Evolutionary conservation across 2,888 invertebrate species (phyloP), one percentile per base, ranked within the genome.

Genomic region (Parnassius glacialis): DNA sequence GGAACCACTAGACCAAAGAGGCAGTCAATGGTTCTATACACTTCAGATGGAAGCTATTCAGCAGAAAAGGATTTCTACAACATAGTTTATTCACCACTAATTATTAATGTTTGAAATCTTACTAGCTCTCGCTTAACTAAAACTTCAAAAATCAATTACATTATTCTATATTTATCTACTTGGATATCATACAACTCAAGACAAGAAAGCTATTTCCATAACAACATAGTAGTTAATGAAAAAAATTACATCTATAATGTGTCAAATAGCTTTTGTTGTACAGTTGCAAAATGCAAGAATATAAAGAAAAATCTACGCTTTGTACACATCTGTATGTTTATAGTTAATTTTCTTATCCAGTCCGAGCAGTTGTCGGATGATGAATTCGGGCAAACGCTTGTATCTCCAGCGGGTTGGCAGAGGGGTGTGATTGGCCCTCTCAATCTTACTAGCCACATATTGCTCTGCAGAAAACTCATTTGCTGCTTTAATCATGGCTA

Each of bases 381-480:
- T 92, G 78, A 93, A 93, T 74, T 93, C 93, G 0, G 96, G 95
- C 64, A 95, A 79, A 0, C 93, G 85, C 73, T 93, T 93, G 70
- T 95, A 95, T 67, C 91, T 93, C 92, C 84, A 93, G 67, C 76
- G 81, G 20, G 83, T 90, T 0, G 94, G 94, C 60, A 94, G 74
- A 0, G 93, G 93, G 0, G 88, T 92, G 74, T 93, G 92, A 70
- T 94, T 94, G 0, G 94, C 93, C 69, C 92, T 82, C 12, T 88
- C 79, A 1, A 97, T 76, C 73, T 94, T 94, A 20, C 93, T 92
- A 0, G 90, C 81, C 0, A 97, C 96, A 78, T 95, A 96, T 57
- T 93, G 79, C 68, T 95, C 94, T 0, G 97, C 95, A 64, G 95
- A 94, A 83, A 97, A 97, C 59, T 92, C 91, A 67, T 96, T 94